A percentile compares a stretch with the other conserved stretches of the same genome.
These are phyloP conservation scores for Microtus oregoni DNA, from an alignment of 2,113 vertebrate species.

Conservation along the genomic window DNA sequence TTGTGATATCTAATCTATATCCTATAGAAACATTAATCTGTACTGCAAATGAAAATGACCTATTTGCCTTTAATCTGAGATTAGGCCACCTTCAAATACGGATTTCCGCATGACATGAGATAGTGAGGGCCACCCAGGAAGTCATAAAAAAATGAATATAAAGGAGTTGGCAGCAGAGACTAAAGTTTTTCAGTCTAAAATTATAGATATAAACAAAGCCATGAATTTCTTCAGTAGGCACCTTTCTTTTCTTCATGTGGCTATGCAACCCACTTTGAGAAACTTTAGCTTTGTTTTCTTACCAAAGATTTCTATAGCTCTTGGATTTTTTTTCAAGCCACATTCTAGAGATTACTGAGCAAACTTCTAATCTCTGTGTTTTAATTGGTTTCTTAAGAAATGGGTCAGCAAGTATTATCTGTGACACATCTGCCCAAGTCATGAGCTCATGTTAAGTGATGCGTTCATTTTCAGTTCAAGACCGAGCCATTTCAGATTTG, in stretches of 20 bases:
- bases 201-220: background rate
- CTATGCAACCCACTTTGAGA: background rate
- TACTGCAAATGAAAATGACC: background rate
- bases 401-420: slow-evolving; percentile 13
- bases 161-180: fast-evolving
- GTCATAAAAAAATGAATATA: background rate
- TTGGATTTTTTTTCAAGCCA: slow-evolving; percentile 15
- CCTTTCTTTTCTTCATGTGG: background rate
- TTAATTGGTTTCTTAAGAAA: slow-evolving; percentile 27
- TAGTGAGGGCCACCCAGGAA: background rate
- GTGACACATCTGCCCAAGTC: slow-evolving; percentile 6
- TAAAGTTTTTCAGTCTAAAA: background rate
- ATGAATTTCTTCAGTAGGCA: background rate
- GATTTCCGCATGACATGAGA: background rate
- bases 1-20: background rate
- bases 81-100: background rate
- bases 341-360: background rate
- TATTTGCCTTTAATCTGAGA: background rate
- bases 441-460: background rate
- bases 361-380: background rate
- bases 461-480: background rate
- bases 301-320: background rate
- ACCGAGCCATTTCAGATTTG: background rate
- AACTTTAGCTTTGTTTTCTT: background rate
- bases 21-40: background rate